Evolutionary conservation across 2,113 vertebrate species (phyloP), one percentile per base, ranked within the genome.

Genomic region (Halcyon senegalensis): DNA sequence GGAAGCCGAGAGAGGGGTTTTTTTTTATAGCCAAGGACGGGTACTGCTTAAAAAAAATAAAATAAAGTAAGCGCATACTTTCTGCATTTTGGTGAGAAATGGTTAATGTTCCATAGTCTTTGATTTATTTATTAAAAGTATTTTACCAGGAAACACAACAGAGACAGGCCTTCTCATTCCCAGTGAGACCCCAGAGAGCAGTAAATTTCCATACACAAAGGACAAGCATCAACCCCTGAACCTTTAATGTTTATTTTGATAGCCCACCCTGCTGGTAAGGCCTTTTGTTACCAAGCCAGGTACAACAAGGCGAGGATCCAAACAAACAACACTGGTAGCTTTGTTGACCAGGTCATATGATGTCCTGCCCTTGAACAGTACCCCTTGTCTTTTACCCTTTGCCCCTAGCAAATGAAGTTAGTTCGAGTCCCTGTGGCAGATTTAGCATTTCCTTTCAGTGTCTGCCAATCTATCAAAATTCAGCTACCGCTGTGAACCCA

Each of bases 401-500:
- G 96, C 96, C 98, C 97, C 76, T 66, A 83, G 97, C 98, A 97
- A 97, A 98, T 80, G 95, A 97, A 98, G 98, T 85, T 91, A 97
- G 96, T 95, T 90, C 67, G 94, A 97, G 97, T 96, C 97, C 97
- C 94, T 90, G 98, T 97, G 97, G 98, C 97, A 92, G 94, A 97
- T 97, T 97, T 98, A 98, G 98, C 94, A 93, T 98, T 98, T 99
- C 98, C 98, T 99, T 99, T 99, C 98, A 99, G 98, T 97, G 96
- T 93, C 98, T 99, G 99, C 99, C 99, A 99, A 99, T 99, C 99
- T 98, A 99, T 99, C 99, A 99, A 98, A 98, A 98, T 98, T 98
- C 98, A 98, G 98, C 98, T 98, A 99, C 99, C 90, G 98, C 99
- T 99, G 99, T 98, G 99, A 98, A 97, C 98, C 98, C 98, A 98